These are phyloP conservation scores for Hipposideros larvatus DNA, from an alignment of 2,797 vertebrate species.

Conservation along the genomic window DNA sequence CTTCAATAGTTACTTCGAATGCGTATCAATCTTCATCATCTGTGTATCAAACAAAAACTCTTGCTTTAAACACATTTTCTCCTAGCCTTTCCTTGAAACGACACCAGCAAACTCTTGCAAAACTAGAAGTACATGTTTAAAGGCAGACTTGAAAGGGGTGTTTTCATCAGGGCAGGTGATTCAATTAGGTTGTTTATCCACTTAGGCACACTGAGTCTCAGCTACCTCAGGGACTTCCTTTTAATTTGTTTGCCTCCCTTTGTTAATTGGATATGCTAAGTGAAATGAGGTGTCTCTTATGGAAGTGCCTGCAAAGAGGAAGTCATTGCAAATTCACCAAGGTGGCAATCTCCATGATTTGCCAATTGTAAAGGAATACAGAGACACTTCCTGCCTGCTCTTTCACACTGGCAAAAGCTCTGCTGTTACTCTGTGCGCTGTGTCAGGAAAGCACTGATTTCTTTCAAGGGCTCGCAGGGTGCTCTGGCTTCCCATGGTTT, in stretches of 20 bases:
- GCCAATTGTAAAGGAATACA: background rate
- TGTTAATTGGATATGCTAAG: constrained; percentile 65
- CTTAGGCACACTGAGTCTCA: background rate
- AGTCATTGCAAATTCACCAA: background rate
- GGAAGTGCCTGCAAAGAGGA: background rate
- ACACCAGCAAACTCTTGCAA: background rate
- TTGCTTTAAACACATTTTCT: constrained; percentile 35
- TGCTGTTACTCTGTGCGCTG: rapidly evolving
- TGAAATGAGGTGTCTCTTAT: constrained; percentile 50
- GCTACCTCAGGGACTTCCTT: constrained; percentile 60
- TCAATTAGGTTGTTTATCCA: constrained; percentile 55
- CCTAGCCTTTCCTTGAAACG: constrained; percentile 18
- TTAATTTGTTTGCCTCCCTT: constrained; percentile 73
- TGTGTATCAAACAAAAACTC: background rate
- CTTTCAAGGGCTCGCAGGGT: background rate
- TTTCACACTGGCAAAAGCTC: background rate
- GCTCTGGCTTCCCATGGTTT: background rate
- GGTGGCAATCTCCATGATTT: background rate
- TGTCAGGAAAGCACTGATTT: background rate
- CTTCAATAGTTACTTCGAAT: background rate
- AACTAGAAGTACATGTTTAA: constrained; percentile 65
- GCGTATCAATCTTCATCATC: background rate
- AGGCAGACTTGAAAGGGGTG: background rate
- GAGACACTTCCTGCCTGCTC: background rate
- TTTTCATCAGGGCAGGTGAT: background rate